Percentiles rank a stretch among this genome's conserved stretches.
Evolutionary conservation across 2,113 vertebrate genomes (phyloP).

Genomic region (Phyllopteryx taeniolatus): DNA sequence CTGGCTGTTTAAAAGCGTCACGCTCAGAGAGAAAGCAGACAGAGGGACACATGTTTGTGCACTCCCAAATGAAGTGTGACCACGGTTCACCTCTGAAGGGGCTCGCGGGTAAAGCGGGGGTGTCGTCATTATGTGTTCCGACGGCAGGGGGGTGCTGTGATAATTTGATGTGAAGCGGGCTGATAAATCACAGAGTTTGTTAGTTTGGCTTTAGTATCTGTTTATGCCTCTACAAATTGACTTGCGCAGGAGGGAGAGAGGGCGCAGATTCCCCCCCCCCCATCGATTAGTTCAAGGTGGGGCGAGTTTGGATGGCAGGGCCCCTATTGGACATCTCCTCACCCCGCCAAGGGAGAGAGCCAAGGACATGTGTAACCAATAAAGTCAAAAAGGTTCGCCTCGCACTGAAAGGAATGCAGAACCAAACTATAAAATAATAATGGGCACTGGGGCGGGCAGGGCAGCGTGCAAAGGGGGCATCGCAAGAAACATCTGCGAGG

Average conservation of each 20-base stretch:
- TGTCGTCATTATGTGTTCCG: conserved; percentile 82
- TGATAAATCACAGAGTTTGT: conserved; percentile 95
- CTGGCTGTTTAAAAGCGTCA: conserved; percentile 63
- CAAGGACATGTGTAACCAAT: conserved; percentile 99
- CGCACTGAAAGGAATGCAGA: conserved; percentile 98
- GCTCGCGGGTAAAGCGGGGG: conserved; percentile 28
- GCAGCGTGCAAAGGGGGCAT: conserved; percentile 48
- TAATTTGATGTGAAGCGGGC: conserved; percentile 97
- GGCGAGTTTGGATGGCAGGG: conserved; percentile 86
- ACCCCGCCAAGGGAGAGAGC: conserved; percentile 91
- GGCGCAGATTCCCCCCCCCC: conserved; percentile 77
- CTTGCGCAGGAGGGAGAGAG: conserved; percentile 80
- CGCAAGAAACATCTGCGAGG: conserved; percentile 57
- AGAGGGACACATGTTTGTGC: conserved; percentile 82
- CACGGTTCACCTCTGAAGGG: conserved; percentile 78
- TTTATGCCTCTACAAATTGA: conserved; percentile 99
- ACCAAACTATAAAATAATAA: conserved; percentile 99
- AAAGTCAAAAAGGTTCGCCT: conserved; percentile 88
- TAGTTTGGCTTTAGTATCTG: conserved; percentile 99
- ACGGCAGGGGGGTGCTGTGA: conserved; percentile 89
- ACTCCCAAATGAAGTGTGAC: conserved; percentile 84
- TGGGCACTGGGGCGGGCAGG: conserved; percentile 78
- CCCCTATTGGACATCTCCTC: conserved; percentile 85
- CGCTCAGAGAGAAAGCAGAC: conserved; percentile 80
- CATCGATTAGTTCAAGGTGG: conserved; percentile 99